Evolutionary conservation across 1,140 invertebrate genomes (phyloP), one percentile per base, ranked within the genome.

Genomic region (Teleogryllus occipitalis): DNA sequence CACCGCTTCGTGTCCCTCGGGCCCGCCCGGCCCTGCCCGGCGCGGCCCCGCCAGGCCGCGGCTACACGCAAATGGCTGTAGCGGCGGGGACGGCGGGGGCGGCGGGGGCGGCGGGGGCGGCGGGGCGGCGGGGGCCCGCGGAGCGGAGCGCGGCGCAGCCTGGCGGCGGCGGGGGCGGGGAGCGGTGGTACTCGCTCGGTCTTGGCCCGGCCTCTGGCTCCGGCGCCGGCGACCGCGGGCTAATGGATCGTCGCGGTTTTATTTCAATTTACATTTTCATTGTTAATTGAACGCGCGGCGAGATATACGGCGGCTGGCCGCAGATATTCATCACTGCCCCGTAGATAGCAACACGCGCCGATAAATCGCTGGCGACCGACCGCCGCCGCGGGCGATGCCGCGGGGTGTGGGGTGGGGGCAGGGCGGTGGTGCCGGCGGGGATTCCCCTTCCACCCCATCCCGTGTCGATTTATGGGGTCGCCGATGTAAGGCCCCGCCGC

Each of bases 191-290:
- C 54, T 18, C 54, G 10, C 54, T 18, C 1, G 18, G 54, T 18
- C 10, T 14, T 18, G 10, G 54, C 54, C 10, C 54, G 10, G 54
- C 0, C 54, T 18, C 54, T 14, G 10, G 10, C 7, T 18, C 18
- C 18, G 54, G 54, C 54, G 54, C 54, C 10, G 54, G 10, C 54
- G 54, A 18, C 54, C 54, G 18, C 54, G 54, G 7, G 10, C 54
- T 65, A 65, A 65, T 65, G 54, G 54, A 65, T 65, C 54, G 54
- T 65, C 54, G 54, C 54, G 54, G 54, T 65, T 65, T 65, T 65
- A 65, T 65, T 65, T 65, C 54, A 65, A 65, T 65, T 65, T 65
- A 65, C 54, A 65, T 65, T 65, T 65, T 65, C 54, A 65, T 65
- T 65, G 54, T 65, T 65, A 65, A 65, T 65, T 65, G 54, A 65